Conservation (phyloP, 2,888 invertebrate genomes). For the Athalia rosae region DNA sequence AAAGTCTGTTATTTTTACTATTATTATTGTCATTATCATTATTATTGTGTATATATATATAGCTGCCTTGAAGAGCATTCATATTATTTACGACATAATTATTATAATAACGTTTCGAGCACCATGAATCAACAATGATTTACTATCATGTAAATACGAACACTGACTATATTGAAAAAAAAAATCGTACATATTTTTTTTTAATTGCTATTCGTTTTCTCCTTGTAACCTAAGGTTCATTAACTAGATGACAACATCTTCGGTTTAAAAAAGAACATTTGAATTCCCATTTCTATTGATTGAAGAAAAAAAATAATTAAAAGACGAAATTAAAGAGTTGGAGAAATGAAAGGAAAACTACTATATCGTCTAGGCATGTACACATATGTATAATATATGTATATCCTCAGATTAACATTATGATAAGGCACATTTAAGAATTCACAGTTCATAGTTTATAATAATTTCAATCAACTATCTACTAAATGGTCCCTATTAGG, state of each 20-base stretch:
- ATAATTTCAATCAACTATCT: constrained; percentile 54
- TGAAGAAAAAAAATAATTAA: constrained; percentile 35
- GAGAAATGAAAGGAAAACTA: constrained; percentile 1
- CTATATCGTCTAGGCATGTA: not conserved
- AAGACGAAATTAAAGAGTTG: too few species aligned
- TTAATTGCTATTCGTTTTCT: too few species aligned
- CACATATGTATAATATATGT: not conserved
- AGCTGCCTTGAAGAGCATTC: constrained; percentile 53
- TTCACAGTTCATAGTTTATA: constrained; percentile 40
- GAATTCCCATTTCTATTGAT: not conserved
- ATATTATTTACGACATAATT: constrained; percentile 47
- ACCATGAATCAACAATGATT: constrained; percentile 44
- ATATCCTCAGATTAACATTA: not conserved
- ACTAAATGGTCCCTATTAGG: constrained; percentile 70
- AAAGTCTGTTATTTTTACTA: constrained; percentile 38
- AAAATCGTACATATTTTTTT: too few species aligned
- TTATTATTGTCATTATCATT: too few species aligned
- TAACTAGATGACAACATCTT: too few species aligned
- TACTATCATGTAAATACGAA: constrained; percentile 16
- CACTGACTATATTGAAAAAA: constrained; percentile 7
- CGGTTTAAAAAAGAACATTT: too few species aligned
- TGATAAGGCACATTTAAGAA: constrained; percentile 39
- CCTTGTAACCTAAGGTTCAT: too few species aligned
- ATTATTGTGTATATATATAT: too few species aligned
- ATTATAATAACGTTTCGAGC: constrained; percentile 28